Percentiles rank a stretch among this genome's conserved stretches.
Conservation (phyloP, 2,113 vertebrate species). For the Oryzias melastigma region DNA sequence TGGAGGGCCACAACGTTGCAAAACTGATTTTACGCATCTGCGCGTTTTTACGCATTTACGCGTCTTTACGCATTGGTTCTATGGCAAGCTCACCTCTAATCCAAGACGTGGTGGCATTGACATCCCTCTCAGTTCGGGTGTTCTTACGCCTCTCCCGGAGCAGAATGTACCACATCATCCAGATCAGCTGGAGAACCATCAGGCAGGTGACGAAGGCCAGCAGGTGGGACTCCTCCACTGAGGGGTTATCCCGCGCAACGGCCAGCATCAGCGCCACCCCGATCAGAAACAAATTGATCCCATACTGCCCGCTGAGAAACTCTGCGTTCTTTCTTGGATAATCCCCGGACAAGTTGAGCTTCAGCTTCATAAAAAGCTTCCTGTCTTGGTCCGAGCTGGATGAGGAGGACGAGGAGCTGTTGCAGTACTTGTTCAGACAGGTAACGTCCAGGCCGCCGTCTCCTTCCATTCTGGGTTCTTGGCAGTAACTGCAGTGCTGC, state of each 20-base stretch:
- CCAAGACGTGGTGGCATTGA: conserved; percentile 88
- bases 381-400: conserved; percentile 70
- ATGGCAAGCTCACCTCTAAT: conserved; percentile 82
- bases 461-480: conserved; percentile 69
- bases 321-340: conserved; percentile 88
- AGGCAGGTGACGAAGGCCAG: conserved; percentile 85
- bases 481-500: conserved; percentile 19
- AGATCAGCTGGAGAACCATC: conserved; percentile 90
- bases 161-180: conserved; percentile 95
- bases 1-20: not conserved
- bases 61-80: not conserved
- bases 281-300: conserved; percentile 88
- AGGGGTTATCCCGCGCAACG: conserved; percentile 80
- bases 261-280: conserved; percentile 90
- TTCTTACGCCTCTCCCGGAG: conserved; percentile 79
- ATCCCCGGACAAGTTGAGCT: conserved; percentile 62
- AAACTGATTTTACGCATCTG: not conserved
- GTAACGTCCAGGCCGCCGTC: conserved; percentile 71
- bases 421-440: conserved; percentile 72
- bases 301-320: conserved; percentile 93
- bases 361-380: conserved; percentile 66
- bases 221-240: conserved; percentile 82
- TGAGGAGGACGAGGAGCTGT: conserved; percentile 64
- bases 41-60: not conserved
- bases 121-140: conserved; percentile 82